phyloP scores from a whole-genome alignment of 2,113 vertebrate species.

The Sakesphorus luctuosus region DNA sequence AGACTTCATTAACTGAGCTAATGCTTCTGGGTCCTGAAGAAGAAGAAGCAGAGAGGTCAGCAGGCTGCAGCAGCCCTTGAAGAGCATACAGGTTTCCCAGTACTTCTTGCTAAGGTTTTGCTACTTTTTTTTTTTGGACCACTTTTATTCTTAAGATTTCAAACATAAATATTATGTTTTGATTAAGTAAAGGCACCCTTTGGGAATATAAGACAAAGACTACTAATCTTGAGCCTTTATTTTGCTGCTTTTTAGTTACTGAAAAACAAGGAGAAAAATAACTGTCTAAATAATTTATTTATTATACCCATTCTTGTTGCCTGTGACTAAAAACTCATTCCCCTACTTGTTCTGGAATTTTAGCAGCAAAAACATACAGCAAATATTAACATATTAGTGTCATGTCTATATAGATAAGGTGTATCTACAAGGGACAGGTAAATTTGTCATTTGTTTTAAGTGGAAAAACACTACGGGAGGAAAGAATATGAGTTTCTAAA shows the following conservation, averaged over 20 bases:
- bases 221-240: not conserved
- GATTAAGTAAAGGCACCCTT: not conserved
- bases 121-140: not conserved
- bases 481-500: not conserved
- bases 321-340: not conserved
- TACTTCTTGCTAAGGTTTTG: not conserved
- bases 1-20: slow-evolving; percentile 92
- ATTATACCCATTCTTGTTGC: not conserved
- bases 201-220: not conserved
- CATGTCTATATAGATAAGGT: not conserved
- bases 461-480: not conserved
- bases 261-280: not conserved
- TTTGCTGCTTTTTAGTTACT: not conserved
- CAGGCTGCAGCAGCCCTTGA: not conserved
- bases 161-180: not conserved
- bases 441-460: not conserved
- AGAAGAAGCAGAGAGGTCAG: not conserved
- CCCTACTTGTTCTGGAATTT: not conserved
- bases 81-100: not conserved
- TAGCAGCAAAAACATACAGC: not conserved
- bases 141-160: not conserved
- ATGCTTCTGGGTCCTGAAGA: slow-evolving; percentile 89
- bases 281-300: not conserved
- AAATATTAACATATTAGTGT: not conserved
- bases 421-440: not conserved